Base-by-base conservation (phyloP, 1,140 invertebrate genomes). In the Pogonomyrmex californicus region DNA sequence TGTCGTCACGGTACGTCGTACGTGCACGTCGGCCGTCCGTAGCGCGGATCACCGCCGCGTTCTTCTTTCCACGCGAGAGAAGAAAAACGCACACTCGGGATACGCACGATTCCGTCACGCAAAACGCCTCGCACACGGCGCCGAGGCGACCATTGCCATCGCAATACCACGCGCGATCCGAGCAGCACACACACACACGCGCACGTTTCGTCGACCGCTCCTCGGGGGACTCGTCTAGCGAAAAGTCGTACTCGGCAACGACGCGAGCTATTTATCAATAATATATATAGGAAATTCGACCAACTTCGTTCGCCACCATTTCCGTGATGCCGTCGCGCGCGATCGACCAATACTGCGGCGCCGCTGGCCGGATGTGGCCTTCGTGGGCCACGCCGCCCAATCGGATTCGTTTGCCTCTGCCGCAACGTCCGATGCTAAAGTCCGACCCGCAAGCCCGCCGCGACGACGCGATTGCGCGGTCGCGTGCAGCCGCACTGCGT, bases 341-440 rank as follows among this genome's bases (percentile, higher is more conserved):
- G 75, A 92, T 90, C 91, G 92, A 92, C 92, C 92, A 93, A 93
- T 93, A 92, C 92, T 92, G 90, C 89, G 77, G 86, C 91, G 75
- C 79, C 87, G 30, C 83, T 85, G 79, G 87, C 93, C 92, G 92
- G 92, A 93, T 93, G 92, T 92, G 83, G 88, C 87, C 86, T 91
- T 92, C 87, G 88, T 82, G 54, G 51, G 90, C 76, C 91, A 92
- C 90, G 88, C 85, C 54, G 60, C 23, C 91, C 88, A 92, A 92
- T 92, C 78, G 86, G 63, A 89, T 83, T 71, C 78, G 77, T 86
- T 86, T 85, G 85, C 68, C 85, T 85, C 66, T 66, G 49, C 68
- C 63, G 81, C 79, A 88, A 90, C 81, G 87, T 90, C 63, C 65
- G 76, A 78, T 56, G 56, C 77, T 90, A 89, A 87, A 89, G 88